Evolutionary conservation across 2,113 vertebrate species (phyloP).

Genomic region (Egretta garzetta): DNA sequence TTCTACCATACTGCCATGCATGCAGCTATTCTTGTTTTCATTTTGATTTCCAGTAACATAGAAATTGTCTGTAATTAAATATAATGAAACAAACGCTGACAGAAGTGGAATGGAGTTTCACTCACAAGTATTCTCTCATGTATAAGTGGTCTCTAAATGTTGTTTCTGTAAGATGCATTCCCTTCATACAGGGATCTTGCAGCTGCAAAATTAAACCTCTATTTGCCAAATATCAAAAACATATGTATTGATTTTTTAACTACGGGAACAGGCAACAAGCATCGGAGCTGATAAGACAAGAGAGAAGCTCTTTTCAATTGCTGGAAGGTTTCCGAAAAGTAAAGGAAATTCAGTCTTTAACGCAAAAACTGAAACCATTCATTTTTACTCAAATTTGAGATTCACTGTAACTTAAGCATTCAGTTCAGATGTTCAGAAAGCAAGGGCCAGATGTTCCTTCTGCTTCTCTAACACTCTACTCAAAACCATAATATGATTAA

Average conservation of each 20-base stretch:
- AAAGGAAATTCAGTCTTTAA: constrained; percentile 59
- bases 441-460: constrained; percentile 35
- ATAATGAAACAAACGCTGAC: constrained; percentile 60
- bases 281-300: constrained; percentile 49
- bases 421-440: constrained; percentile 43
- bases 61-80: constrained; percentile 69
- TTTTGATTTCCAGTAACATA: constrained; percentile 70
- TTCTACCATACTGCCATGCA: not conserved
- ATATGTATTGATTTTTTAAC: constrained; percentile 78
- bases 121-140: constrained; percentile 50
- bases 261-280: constrained; percentile 64
- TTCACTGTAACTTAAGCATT: constrained; percentile 41
- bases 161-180: constrained; percentile 70
- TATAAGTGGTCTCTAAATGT: constrained; percentile 68
- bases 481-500: not conserved
- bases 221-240: constrained; percentile 77
- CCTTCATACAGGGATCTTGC: constrained; percentile 62
- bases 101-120: constrained; percentile 69
- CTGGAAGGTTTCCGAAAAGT: constrained; percentile 63
- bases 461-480: not conserved
- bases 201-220: constrained; percentile 79
- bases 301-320: constrained; percentile 31
- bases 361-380: constrained; percentile 54
- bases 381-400: constrained; percentile 33
- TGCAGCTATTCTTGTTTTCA: constrained; percentile 37